Percentiles rank a stretch among this genome's conserved stretches.
Conservation (phyloP, 2,113 vertebrate genomes). For the Dissostichus mawsoni region DNA sequence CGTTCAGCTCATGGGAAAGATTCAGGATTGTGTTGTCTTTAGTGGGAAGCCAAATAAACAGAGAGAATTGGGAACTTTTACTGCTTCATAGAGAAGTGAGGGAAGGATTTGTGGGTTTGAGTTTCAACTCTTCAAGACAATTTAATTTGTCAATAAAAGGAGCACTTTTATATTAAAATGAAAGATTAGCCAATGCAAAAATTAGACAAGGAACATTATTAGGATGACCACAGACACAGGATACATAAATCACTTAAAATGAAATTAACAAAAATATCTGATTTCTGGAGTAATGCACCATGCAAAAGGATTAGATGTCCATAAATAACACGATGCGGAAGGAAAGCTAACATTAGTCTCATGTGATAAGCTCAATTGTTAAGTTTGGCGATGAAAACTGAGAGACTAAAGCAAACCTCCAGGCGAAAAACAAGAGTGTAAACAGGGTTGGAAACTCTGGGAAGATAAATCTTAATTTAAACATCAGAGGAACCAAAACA, state of each 20-base stretch:
- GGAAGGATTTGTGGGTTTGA: constrained; percentile 20
- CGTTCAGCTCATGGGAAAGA: constrained; percentile 71
- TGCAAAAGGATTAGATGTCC: constrained; percentile 21
- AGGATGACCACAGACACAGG: background rate
- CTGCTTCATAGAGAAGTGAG: constrained; percentile 22
- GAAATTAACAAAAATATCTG: constrained; percentile 1
- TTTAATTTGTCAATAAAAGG: background rate
- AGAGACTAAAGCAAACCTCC: constrained; percentile 21
- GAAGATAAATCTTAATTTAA: constrained; percentile 40
- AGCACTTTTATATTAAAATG: background rate
- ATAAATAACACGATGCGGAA: constrained; percentile 23
- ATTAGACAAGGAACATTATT: background rate
- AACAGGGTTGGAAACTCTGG: constrained; percentile 3
- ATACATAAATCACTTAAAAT: constrained; percentile 5
- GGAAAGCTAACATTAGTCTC: background rate
- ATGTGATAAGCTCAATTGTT: constrained; percentile 28
- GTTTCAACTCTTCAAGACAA: constrained; percentile 19
- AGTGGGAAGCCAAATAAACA: constrained; percentile 72
- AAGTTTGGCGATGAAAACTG: constrained; percentile 17
- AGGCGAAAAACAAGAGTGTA: constrained; percentile 10
- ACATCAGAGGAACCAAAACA: constrained; percentile 49
- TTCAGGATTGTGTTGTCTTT: constrained; percentile 63
- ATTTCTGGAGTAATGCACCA: constrained; percentile 6
- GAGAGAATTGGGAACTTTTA: constrained; percentile 25
- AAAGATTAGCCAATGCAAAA: background rate